Evolutionary conservation across 2,113 vertebrate species (phyloP).

Genomic region (Dipodomys ordii): DNA sequence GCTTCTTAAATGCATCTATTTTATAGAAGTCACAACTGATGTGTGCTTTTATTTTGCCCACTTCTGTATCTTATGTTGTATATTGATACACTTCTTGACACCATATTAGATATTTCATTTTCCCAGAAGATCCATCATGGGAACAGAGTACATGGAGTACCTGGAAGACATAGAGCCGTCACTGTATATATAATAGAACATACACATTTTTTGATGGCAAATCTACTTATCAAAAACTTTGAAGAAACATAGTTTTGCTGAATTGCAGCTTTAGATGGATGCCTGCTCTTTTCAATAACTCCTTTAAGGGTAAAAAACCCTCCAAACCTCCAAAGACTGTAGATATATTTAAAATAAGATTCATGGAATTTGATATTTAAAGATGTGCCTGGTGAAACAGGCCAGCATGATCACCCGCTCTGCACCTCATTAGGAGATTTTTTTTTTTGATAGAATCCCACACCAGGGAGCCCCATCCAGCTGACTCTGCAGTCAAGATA

Average conservation of each 20-base stretch:
- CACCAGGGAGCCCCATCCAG: neutral
- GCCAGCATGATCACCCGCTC: neutral
- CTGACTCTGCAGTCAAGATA: neutral
- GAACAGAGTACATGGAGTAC: too few species aligned
- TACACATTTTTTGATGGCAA: slow-evolving; percentile 11
- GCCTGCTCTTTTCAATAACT: slow-evolving; percentile 24
- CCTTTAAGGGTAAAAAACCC: neutral
- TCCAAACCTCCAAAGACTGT: neutral
- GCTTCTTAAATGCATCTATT: neutral
- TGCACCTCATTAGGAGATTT: slow-evolving; percentile 45
- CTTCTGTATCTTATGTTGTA: slow-evolving; percentile 15
- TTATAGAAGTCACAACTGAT: neutral
- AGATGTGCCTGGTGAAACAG: neutral
- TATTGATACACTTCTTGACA: slow-evolving; percentile 28
- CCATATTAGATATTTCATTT: slow-evolving; percentile 5
- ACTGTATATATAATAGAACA: neutral
- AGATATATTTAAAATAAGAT: slow-evolving; percentile 26
- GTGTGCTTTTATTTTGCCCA: neutral
- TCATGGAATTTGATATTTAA: slow-evolving; percentile 51
- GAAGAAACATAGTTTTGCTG: slow-evolving; percentile 45
- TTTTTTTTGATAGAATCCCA: neutral
- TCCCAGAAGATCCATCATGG: slow-evolving; percentile 31
- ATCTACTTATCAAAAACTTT: slow-evolving; percentile 37
- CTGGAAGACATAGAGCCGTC: too few species aligned
- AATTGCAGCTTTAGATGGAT: neutral